These are phyloP conservation scores for Clarias platycephalus DNA, from an alignment of 2,797 vertebrate species.

Conservation along the genomic window DNA sequence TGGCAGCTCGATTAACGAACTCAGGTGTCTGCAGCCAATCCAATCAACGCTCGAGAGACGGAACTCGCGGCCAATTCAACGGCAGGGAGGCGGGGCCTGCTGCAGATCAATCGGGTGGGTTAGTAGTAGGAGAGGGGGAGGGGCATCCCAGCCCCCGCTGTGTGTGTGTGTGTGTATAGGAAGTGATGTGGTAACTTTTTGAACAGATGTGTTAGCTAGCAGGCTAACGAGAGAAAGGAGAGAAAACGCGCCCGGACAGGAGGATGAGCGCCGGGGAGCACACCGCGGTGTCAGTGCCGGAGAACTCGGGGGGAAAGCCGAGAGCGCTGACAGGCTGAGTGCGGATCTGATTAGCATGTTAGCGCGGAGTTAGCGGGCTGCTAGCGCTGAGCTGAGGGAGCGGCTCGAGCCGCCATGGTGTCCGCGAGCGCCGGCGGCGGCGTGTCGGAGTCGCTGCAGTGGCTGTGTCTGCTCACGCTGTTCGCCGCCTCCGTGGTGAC, in stretches of 20 bases:
- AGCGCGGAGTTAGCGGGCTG: slow-evolving; percentile 2
- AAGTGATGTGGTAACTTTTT: slow-evolving; percentile 47
- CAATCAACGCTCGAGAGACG: neutral
- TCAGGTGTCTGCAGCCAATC: neutral
- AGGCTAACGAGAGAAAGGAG: neutral
- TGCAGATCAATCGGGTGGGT: neutral
- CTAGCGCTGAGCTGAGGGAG: neutral
- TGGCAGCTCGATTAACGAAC: neutral
- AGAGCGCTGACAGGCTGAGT: neutral
- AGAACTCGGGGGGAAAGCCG: neutral
- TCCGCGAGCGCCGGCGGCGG: slow-evolving; percentile 3
- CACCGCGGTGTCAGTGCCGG: neutral
- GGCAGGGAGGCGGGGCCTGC: neutral
- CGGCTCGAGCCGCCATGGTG: slow-evolving; percentile 12
- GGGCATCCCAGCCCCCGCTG: neutral
- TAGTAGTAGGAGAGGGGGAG: neutral
- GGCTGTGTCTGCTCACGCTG: slow-evolving; percentile 83
- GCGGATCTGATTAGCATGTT: slow-evolving; percentile 9
- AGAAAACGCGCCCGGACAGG: neutral
- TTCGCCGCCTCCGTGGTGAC: slow-evolving; percentile 86
- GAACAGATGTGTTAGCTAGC: slow-evolving; percentile 34
- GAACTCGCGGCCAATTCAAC: neutral
- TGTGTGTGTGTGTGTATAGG: slow-evolving; percentile 29
- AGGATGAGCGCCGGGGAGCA: neutral
- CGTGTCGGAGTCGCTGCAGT: slow-evolving; percentile 75